phyloP scores from a whole-genome alignment of 2,888 invertebrate species.

The Trichopria drosophilae region DNA sequence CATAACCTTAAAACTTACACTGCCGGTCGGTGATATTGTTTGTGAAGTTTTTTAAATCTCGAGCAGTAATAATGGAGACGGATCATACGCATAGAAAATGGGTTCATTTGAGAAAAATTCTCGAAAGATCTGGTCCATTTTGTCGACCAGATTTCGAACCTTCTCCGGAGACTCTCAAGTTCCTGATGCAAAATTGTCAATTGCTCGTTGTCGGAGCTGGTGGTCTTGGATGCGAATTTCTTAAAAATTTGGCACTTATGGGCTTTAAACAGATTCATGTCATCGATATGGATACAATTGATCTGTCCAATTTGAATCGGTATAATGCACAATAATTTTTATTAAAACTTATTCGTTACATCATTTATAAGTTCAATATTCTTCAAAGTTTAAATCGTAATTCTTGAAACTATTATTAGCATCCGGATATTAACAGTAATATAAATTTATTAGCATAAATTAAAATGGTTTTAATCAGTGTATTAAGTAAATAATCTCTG shows the following conservation, averaged over 20 bases:
- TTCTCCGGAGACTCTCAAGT: constrained; percentile 79
- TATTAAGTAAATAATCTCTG: no score
- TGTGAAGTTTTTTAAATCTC: no score
- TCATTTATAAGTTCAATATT: not conserved
- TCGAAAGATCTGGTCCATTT: constrained; percentile 91
- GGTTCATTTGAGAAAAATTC: constrained; percentile 80
- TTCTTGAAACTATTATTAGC: no score
- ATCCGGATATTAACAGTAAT: no score
- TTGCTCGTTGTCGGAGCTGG: constrained; percentile 93
- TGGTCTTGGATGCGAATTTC: constrained; percentile 95
- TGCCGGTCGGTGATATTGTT: no score
- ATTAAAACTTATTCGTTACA: no score
- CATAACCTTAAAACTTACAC: no score
- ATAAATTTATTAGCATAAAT: no score
- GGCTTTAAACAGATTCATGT: constrained; percentile 94
- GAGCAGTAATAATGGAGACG: constrained; percentile 46
- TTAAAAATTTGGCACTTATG: constrained; percentile 94
- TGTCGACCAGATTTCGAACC: constrained; percentile 91
- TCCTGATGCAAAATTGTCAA: constrained; percentile 83
- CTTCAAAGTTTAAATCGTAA: not conserved
- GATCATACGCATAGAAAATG: constrained; percentile 68
- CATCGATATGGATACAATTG: constrained; percentile 99
- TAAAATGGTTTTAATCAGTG: no score
- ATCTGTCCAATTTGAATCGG: constrained; percentile 96
- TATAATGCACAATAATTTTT: constrained; percentile 29